Evolutionary conservation across 2,113 vertebrate genomes (phyloP), one percentile per base, ranked within the genome.

Genomic region (Myocastor coypus): DNA sequence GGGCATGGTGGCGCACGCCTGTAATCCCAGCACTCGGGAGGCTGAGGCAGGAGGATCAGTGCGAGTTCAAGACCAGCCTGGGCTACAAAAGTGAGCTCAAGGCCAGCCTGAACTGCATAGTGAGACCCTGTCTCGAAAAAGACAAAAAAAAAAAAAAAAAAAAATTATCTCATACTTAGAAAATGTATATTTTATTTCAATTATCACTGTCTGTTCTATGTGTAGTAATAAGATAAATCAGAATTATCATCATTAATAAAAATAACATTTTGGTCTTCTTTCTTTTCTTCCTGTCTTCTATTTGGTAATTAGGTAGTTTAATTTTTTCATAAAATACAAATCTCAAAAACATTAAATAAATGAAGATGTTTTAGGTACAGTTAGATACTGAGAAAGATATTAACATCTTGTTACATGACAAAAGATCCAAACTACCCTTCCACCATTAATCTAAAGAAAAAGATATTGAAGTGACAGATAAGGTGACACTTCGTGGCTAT

Each of bases 391-490:
- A 83, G 63, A 46, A 85, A 77, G 59, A 94, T 4, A 13, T 87
- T 89, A 92, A 19, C 87, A 16, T 83, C 59, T 80, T 83, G 59
- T 9, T 80, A n/a, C n/a, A 52, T 59, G 22, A 40, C 83, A 94
- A 73, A 88, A 91, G 8, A 81, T 55, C 59, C 8, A 91, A 96
- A 84, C 50, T 7, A 83, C 66, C 59, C 11, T 5, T 55, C 68
- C 91, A 83, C 52, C 26, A 96, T 83, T 20, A 78, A n/a, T 68
- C 37, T 84, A 95, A 90, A 94, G 40, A 71, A 66, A 83, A 86
- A 75, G 10, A 80, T 52, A 73, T 46, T 73, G 16, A 87, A 59
- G 22, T 34, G 85, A 61, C 11, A 42, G 14, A 42, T 57, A 78
- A 86, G 52, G 77, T 42, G 34, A 34, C 7, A 52, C 59, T 34